Base-by-base conservation (phyloP, 2,113 vertebrate genomes). In the Cygnus buccinator region DNA sequence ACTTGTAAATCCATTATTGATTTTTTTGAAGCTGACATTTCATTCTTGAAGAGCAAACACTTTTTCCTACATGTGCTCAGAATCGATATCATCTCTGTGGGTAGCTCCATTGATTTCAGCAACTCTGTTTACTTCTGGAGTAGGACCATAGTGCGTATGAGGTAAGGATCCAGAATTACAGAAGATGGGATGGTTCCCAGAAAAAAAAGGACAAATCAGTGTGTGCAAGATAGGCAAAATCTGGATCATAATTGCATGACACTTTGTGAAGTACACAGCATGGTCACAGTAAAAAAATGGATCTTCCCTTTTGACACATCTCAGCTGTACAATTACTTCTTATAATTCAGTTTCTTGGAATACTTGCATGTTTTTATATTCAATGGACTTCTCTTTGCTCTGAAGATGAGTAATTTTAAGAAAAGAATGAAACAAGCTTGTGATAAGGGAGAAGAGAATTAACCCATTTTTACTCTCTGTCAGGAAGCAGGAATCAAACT, bases 1-100 rank as follows among this genome's bases (percentile, higher is more conserved):
- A 52, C 25, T 79, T 66, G 37, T 9, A 93, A 83, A 93, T 55
- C 12, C n/a, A 41, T 73, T 55, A 91, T 77, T 91, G 89, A 72
- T 90, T 93, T 91, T 87, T 28, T 58, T 52, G 78, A 83, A 17
- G 50, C n/a, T 83, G 61, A 63, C 46, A 77, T 91, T 94, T 95
- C 37, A 70, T 85, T 52, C 43, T 55, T 78, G 71, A 91, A 79
- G 33, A 2, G 1, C 28, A 87, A 81, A 7, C 15, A 13, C 5
- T 77, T 78, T 81, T 67, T 91, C 58, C 41, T 1, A 37, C 16
- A n/a, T 35, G 22, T 71, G 46, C 26, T 80, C 35, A 46, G 20
- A 80, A 76, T 71, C 55, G 88, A 29, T 67, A 70, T 15, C 13
- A 23, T 66, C 65, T 50, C 44, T 31, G 13, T 26, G 23, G 37